These are phyloP conservation scores for Furnarius figulus DNA, from an alignment of 2,113 vertebrate genomes.

Conservation along the genomic window DNA sequence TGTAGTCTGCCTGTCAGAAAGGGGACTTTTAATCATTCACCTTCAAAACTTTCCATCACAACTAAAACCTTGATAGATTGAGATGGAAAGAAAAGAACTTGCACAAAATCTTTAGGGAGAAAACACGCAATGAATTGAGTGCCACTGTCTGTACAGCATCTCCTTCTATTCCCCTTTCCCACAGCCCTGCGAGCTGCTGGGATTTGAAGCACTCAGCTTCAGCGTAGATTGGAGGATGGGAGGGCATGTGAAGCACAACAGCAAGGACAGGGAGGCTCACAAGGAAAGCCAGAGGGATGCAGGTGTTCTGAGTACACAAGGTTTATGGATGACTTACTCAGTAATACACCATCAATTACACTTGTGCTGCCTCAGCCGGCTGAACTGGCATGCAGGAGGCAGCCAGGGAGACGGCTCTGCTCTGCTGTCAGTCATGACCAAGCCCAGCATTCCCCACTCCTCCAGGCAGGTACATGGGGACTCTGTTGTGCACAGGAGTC, in stretches of 20 bases:
- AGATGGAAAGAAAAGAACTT: neutral
- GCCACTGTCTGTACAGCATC: neutral
- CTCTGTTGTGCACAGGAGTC: neutral
- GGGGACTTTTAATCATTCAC: neutral
- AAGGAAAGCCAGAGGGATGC: neutral
- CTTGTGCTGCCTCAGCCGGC: neutral
- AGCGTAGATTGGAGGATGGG: neutral
- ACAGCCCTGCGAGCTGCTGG: neutral
- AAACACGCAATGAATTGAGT: neutral
- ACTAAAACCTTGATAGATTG: neutral
- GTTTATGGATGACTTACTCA: neutral
- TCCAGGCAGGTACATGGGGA: fast-evolving
- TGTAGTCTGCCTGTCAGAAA: neutral
- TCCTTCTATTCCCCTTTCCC: neutral
- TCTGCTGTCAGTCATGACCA: neutral
- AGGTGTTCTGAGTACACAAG: neutral
- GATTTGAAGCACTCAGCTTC: neutral
- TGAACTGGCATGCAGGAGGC: neutral
- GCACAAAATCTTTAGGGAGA: neutral
- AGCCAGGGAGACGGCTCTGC: neutral
- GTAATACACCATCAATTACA: neutral
- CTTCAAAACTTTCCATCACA: neutral
- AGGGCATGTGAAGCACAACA: neutral
- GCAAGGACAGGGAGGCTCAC: neutral
- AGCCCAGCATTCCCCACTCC: neutral